Percentiles rank a stretch among this genome's conserved stretches.
phyloP scores from a whole-genome alignment of 2,888 invertebrate species.

The Sclerodermus sp. region DNA sequence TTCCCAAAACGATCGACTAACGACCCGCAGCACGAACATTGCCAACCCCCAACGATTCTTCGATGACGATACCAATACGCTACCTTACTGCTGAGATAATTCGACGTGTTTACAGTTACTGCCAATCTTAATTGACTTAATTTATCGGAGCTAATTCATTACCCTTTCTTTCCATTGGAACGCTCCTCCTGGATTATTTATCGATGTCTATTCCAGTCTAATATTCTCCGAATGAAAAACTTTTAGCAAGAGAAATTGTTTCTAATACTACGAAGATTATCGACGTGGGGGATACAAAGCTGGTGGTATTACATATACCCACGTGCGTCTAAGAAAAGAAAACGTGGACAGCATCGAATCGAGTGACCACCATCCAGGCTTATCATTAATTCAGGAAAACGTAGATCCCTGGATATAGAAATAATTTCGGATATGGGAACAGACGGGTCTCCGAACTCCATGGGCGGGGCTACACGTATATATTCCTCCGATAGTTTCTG shows the following conservation, averaged over 20 bases:
- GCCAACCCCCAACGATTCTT: slow-evolving; percentile 17
- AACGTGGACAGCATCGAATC: slow-evolving; percentile 32
- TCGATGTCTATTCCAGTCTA: too few species aligned
- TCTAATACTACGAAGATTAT: too few species aligned
- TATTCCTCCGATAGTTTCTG: neutral
- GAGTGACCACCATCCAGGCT: slow-evolving; percentile 39
- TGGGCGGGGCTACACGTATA: slow-evolving; percentile 8
- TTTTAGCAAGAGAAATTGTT: too few species aligned
- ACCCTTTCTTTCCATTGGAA: too few species aligned
- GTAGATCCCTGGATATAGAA: slow-evolving; percentile 53
- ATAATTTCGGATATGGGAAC: slow-evolving; percentile 56
- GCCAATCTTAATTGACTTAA: too few species aligned
- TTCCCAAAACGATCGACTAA: slow-evolving; percentile 43
- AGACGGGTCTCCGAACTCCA: slow-evolving; percentile 41
- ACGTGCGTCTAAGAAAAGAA: slow-evolving; percentile 18
- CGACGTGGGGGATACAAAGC: too few species aligned
- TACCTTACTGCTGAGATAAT: too few species aligned
- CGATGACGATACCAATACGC: neutral
- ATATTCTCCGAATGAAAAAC: too few species aligned
- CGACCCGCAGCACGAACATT: slow-evolving; percentile 38
- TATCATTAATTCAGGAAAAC: slow-evolving; percentile 52
- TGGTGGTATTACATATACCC: too few species aligned
- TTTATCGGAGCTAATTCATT: too few species aligned
- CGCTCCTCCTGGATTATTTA: too few species aligned
- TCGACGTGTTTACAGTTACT: too few species aligned